These are phyloP conservation scores for Parnassius smintheus DNA, from an alignment of 2,888 invertebrate species.

Conservation along the genomic window DNA sequence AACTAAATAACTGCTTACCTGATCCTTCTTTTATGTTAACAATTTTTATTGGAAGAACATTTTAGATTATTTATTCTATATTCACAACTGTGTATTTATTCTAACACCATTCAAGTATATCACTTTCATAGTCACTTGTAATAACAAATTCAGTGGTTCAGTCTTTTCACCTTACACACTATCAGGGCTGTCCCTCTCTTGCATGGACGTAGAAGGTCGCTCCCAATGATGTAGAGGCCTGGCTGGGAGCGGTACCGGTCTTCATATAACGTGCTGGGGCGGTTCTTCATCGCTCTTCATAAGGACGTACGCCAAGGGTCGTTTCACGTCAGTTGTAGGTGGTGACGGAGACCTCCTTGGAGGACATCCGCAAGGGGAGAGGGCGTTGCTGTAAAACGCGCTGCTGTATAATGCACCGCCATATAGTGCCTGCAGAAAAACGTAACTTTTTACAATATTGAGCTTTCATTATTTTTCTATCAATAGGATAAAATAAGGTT, in stretches of 20 bases:
- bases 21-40: constrained; percentile 4
- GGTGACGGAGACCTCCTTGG: constrained; percentile 71
- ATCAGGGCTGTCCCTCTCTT: constrained; percentile 69
- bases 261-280: constrained; percentile 89
- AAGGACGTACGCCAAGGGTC: constrained; percentile 83
- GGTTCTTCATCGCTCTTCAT: constrained; percentile 83
- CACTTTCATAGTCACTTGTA: not conserved
- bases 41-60: constrained; percentile 21
- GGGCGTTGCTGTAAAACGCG: constrained; percentile 67
- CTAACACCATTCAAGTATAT: not conserved
- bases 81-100: no score
- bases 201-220: constrained; percentile 70
- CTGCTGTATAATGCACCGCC: constrained; percentile 74
- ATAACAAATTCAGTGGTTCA: not conserved
- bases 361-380: constrained; percentile 73
- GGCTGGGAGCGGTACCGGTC: constrained; percentile 91
- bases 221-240: constrained; percentile 80
- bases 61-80: constrained; percentile 11
- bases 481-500: no score
- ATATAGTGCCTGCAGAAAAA: constrained; percentile 61
- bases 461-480: no score
- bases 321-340: constrained; percentile 65
- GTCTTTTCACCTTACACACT: constrained; percentile 53
- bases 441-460: not conserved
- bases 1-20: not conserved